These are phyloP conservation scores for Hipposideros larvatus DNA, from an alignment of 2,797 vertebrate species.

Conservation along the genomic window DNA sequence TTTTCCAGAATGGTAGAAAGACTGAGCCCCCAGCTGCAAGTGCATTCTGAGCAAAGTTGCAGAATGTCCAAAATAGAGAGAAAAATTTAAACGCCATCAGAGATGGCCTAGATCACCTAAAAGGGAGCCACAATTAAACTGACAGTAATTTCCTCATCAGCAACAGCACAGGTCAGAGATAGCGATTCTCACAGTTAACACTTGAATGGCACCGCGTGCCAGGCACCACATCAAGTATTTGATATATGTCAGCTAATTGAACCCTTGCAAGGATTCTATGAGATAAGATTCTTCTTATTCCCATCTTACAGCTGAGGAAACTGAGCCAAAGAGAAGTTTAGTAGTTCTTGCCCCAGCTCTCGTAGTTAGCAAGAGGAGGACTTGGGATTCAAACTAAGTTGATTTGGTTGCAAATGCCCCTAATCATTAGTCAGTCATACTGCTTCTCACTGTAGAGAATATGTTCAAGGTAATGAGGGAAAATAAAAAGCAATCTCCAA, in stretches of 20 bases:
- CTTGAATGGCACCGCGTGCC: background rate
- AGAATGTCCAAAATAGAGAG: background rate
- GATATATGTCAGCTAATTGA: background rate
- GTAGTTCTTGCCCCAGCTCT: background rate
- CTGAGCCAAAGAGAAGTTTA: background rate
- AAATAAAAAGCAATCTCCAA: background rate
- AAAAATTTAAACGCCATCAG: background rate
- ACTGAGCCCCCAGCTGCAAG: background rate
- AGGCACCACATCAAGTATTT: background rate
- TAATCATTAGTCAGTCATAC: no score
- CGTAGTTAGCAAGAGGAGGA: background rate
- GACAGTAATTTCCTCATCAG: background rate
- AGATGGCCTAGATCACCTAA: background rate
- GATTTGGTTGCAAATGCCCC: background rate
- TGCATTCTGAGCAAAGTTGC: background rate
- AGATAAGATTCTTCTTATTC: background rate
- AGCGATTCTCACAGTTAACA: background rate
- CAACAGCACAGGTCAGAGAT: background rate
- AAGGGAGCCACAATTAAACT: background rate
- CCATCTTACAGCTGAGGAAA: background rate
- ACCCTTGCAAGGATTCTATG: background rate
- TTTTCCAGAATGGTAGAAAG: background rate
- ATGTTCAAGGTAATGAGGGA: background rate
- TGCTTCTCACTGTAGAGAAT: background rate
- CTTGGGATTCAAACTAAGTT: background rate